Evolutionary conservation across 2,113 vertebrate genomes (phyloP).

Genomic region (Athene noctua): DNA sequence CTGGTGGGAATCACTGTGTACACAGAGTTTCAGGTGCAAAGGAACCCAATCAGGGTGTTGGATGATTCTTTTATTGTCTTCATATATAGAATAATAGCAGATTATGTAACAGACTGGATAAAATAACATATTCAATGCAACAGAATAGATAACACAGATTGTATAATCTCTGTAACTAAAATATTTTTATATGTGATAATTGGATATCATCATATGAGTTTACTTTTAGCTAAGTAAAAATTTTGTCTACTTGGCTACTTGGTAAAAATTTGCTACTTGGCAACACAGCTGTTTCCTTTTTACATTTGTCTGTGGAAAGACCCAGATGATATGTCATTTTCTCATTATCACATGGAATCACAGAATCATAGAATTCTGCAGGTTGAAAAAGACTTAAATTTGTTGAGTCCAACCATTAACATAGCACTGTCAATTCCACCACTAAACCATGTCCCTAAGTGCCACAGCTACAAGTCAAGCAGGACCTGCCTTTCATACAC

Average conservation of each 20-base stretch:
- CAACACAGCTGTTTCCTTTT: not conserved
- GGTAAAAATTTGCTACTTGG: not conserved
- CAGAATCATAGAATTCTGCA: not conserved
- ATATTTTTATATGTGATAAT: not conserved
- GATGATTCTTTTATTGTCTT: not conserved
- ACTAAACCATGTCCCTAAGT: not conserved
- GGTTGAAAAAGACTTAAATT: not conserved
- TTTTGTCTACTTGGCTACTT: too few relatives aligned
- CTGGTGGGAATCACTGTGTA: not conserved
- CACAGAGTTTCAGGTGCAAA: not conserved
- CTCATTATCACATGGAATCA: not conserved
- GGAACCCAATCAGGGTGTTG: fast-evolving
- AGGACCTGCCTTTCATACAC: too few relatives aligned
- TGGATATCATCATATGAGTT: not conserved
- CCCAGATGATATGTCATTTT: not conserved
- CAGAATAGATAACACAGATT: not conserved
- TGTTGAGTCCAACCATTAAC: not conserved
- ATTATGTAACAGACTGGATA: not conserved
- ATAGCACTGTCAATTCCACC: not conserved
- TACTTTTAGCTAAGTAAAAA: not conserved
- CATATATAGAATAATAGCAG: not conserved
- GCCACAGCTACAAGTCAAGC: too few relatives aligned
- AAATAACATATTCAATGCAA: not conserved
- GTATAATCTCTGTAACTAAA: not conserved
- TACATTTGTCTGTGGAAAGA: not conserved